Percentiles rank a stretch among this genome's conserved stretches.
These are phyloP conservation scores for Hyposmocoma kahamanoa DNA, from an alignment of 1,140 invertebrate genomes.

Conservation along the genomic window DNA sequence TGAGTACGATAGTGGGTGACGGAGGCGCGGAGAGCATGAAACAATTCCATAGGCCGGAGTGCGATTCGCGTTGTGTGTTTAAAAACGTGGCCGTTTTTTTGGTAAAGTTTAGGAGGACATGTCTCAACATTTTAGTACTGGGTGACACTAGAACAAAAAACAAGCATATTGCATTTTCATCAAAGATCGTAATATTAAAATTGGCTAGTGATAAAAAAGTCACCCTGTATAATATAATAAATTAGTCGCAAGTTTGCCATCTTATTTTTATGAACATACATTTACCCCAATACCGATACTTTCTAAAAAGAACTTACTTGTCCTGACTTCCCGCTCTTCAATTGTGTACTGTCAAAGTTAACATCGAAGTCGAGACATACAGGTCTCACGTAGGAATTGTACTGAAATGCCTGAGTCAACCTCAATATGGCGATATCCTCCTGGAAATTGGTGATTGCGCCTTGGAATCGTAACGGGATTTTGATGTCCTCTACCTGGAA, in stretches of 20 bases:
- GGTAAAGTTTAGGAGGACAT: no score
- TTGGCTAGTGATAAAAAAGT: not conserved
- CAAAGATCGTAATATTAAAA: not conserved
- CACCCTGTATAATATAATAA: not conserved
- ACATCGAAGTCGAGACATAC: constrained; percentile 65
- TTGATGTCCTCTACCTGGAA: constrained; percentile 38
- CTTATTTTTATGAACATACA: not conserved
- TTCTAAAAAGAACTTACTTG: constrained; percentile 28
- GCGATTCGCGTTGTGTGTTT: no score
- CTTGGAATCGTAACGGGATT: constrained; percentile 36
- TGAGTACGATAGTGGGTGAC: no score
- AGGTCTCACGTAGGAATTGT: constrained; percentile 43
- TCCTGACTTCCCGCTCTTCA: constrained; percentile 28
- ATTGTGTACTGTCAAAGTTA: constrained; percentile 45
- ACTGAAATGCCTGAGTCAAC: constrained; percentile 36
- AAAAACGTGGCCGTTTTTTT: no score
- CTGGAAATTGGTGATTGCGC: constrained; percentile 48
- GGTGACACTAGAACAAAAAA: not conserved
- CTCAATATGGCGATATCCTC: constrained; percentile 51
- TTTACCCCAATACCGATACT: not conserved
- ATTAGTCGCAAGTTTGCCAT: no score
- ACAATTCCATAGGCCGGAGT: no score
- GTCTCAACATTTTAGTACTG: not conserved
- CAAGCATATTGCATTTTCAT: not conserved
- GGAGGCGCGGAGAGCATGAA: no score